Conservation (phyloP, 2,888 invertebrate genomes). For the Drosophila rellima region DNA sequence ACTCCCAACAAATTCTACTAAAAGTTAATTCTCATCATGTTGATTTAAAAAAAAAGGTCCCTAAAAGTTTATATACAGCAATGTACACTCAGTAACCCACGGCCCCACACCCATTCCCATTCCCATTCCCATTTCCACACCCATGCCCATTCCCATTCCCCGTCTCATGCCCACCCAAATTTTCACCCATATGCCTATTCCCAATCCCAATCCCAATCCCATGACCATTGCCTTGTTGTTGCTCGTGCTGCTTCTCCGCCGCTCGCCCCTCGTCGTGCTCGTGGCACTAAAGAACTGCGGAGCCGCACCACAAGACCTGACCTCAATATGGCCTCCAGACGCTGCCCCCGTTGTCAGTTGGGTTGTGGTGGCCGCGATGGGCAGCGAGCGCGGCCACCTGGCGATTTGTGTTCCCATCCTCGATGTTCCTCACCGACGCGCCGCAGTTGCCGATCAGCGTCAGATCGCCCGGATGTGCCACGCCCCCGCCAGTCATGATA, state of each 20-base stretch:
- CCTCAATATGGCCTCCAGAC: conserved; percentile 92
- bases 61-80: conserved; percentile 56
- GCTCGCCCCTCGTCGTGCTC: conserved; percentile 70
- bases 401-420: conserved; percentile 85
- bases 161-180: conserved; percentile 1
- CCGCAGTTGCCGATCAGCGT: conserved; percentile 86
- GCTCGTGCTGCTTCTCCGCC: conserved; percentile 67
- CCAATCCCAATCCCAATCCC: conserved; percentile 20
- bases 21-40: conserved; percentile 30
- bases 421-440: conserved; percentile 85
- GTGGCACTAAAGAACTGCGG: conserved; percentile 85
- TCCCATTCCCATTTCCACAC: background rate
- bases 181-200: background rate
- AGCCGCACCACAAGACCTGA: conserved; percentile 85
- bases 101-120: background rate
- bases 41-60: conserved; percentile 13
- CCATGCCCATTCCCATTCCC: conserved; percentile 12
- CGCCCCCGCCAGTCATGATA: conserved; percentile 86
- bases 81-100: conserved; percentile 57
- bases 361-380: conserved; percentile 85
- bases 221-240: conserved; percentile 31
- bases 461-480: conserved; percentile 84
- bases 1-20: conserved; percentile 71
- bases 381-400: conserved; percentile 85
- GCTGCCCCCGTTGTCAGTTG: conserved; percentile 87